Evolutionary conservation across 2,113 vertebrate species (phyloP).

Genomic region (Prinia subflava): DNA sequence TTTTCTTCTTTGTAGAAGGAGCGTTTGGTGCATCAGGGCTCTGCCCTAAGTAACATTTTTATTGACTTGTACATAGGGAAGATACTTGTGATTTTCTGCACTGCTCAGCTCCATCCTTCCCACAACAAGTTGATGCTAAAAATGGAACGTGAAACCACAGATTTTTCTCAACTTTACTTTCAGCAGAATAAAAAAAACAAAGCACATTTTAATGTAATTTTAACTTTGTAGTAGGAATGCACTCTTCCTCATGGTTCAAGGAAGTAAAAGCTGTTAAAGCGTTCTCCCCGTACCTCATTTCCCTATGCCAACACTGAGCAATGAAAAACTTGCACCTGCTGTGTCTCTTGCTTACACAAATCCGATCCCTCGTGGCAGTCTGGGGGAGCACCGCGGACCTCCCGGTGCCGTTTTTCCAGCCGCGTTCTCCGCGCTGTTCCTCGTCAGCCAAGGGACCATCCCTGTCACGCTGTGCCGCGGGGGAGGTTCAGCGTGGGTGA

Average conservation of each 20-base stretch:
- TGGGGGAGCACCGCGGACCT: accelerated
- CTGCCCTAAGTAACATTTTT: not conserved
- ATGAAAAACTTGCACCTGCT: accelerated
- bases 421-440: not conserved
- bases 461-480: no score
- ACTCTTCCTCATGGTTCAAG: not conserved
- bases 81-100: not conserved
- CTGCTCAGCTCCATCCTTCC: not conserved
- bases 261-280: no score
- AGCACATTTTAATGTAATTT: not conserved
- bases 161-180: not conserved
- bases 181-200: not conserved
- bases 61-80: not conserved
- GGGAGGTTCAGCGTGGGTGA: no score
- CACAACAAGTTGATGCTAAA: accelerated
- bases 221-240: not conserved
- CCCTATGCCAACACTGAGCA: accelerated
- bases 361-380: accelerated
- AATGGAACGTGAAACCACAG: accelerated
- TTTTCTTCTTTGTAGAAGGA: not conserved
- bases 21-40: accelerated
- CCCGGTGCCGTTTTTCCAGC: not conserved
- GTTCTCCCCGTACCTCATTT: not conserved
- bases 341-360: accelerated
- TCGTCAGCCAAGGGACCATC: not conserved